Percentiles rank a stretch among this genome's conserved stretches.
Conservation (phyloP, 1,140 invertebrate species). For the Hyles vespertilio region DNA sequence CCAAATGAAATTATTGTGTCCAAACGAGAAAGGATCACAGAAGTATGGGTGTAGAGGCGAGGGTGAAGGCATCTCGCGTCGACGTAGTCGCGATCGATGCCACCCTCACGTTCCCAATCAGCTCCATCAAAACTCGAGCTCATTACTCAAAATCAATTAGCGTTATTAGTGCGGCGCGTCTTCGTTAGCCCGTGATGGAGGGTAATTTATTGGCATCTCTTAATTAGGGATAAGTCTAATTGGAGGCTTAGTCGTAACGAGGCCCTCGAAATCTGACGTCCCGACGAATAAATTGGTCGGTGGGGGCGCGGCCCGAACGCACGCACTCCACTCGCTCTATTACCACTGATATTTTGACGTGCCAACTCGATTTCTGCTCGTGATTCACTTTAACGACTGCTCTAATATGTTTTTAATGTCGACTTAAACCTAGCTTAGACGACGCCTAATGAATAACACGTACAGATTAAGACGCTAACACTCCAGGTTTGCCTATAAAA, state of each 20-base stretch:
- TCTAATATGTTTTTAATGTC: constrained; percentile 32
- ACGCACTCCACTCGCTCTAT: constrained; percentile 51
- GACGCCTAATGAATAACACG: no score
- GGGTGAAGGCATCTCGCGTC: constrained; percentile 10
- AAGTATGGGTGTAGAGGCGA: constrained; percentile 10
- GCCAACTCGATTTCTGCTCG: constrained; percentile 39
- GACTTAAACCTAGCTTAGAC: constrained; percentile 19
- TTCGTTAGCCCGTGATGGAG: constrained; percentile 76
- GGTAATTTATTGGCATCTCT: constrained; percentile 78
- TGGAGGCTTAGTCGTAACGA: constrained; percentile 77
- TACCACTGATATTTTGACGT: constrained; percentile 58
- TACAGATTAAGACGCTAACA: neutral
- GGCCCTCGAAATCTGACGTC: constrained; percentile 74
- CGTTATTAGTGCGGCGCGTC: constrained; percentile 74
- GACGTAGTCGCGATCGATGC: constrained; percentile 43
- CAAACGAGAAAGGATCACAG: constrained; percentile 9
- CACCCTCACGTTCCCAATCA: constrained; percentile 51
- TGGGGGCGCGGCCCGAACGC: constrained; percentile 37
- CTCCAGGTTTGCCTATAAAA: constrained; percentile 15
- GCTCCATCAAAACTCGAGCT: constrained; percentile 72
- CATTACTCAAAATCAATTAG: constrained; percentile 76
- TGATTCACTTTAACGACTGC: constrained; percentile 28
- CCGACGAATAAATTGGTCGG: constrained; percentile 71
- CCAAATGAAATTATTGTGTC: constrained; percentile 10
- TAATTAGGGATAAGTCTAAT: constrained; percentile 78